Evolutionary conservation across 2,888 invertebrate species (phyloP), one percentile per base, ranked within the genome.

Genomic region (Heliconius cydno): DNA sequence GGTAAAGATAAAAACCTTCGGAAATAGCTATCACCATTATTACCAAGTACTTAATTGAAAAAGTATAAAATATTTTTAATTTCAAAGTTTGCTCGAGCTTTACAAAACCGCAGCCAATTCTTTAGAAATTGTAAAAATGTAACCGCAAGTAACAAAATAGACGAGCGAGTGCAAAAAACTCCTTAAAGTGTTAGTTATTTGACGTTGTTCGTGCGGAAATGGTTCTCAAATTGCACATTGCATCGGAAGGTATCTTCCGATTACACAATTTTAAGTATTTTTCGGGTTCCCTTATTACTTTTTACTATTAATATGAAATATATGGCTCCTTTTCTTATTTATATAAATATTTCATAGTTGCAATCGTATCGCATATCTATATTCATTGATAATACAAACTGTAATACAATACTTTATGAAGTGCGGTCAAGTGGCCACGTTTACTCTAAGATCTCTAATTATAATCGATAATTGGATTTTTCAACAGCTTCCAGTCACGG

Each of bases 211-310:
- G 90, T 90, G 94, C 94, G 94, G 94, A 94, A 94, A 92, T 92
- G 89, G 90, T 89, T 93, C 94, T 94, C 94, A 92, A 93, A 94
- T 94, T 94, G 94, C 94, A 92, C 89, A 90, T 89, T 87, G 85
- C 89, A 90, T 89, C 87, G 85, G 86, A 89, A 86, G 88, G 87
- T 86, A 89, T 88, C 91, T 92, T 92, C 92, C 92, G 92, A 92
- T 91, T 90, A 87, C 87, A 80, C 85, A 86, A 86, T 82, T 84
- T 83, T 3, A 79, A 82, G 80, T 81, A 82, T 84, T 83, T 84
- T 81, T 78, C 81, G 82, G 84, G 80, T 80, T 82, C 82, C 85
- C 84, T 84, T 80, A 80, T 83, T 77, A 82, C 83, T 80, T 83
- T 85, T 85, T 86, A 86, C 85, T 19, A 79, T 34, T 9, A 79